A percentile compares a stretch with the other conserved stretches of the same genome.
phyloP scores from a whole-genome alignment of 1,140 invertebrate species.

The Gonioctena quinquepunctata region DNA sequence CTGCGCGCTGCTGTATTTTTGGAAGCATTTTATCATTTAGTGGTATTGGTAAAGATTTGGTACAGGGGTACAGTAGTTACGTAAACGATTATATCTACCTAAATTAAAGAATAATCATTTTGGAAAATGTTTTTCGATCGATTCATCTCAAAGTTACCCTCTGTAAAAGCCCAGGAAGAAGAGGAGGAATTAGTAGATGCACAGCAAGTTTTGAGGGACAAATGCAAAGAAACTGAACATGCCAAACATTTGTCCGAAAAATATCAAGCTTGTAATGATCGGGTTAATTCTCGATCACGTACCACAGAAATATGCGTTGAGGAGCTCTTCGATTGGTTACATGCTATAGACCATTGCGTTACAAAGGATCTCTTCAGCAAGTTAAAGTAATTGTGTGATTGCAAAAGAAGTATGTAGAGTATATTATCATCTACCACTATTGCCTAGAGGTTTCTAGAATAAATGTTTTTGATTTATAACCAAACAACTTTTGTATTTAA shows the following conservation, averaged over 20 bases:
- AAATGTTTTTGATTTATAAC: too few species aligned
- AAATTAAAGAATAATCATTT: too few species aligned
- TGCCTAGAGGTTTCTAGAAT: neutral
- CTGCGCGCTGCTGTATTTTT: too few species aligned
- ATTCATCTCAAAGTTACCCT: slow-evolving; percentile 57
- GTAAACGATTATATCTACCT: too few species aligned
- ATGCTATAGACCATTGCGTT: slow-evolving; percentile 90
- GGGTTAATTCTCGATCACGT: slow-evolving; percentile 77
- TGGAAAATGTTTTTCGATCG: slow-evolving; percentile 45
- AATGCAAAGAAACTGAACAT: slow-evolving; percentile 65
- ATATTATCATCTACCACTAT: too few species aligned
- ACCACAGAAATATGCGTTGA: slow-evolving; percentile 88
- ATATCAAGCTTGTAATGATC: slow-evolving; percentile 80
- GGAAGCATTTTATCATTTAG: too few species aligned
- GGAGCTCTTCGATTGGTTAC: slow-evolving; percentile 87
- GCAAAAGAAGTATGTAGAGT: neutral
- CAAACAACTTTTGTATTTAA: too few species aligned
- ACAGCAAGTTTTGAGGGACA: slow-evolving; percentile 68
- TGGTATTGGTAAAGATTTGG: too few species aligned
- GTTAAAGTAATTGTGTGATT: slow-evolving; percentile 66
- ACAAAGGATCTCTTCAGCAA: slow-evolving; percentile 72
- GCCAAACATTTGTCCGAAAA: slow-evolving; percentile 69
- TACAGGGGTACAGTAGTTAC: too few species aligned
- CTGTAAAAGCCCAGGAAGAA: slow-evolving; percentile 65
- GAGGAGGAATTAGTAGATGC: slow-evolving; percentile 78